Percentiles rank a stretch among this genome's conserved stretches.
Evolutionary conservation across 2,113 vertebrate genomes (phyloP).

Genomic region (Odocoileus virginianus): DNA sequence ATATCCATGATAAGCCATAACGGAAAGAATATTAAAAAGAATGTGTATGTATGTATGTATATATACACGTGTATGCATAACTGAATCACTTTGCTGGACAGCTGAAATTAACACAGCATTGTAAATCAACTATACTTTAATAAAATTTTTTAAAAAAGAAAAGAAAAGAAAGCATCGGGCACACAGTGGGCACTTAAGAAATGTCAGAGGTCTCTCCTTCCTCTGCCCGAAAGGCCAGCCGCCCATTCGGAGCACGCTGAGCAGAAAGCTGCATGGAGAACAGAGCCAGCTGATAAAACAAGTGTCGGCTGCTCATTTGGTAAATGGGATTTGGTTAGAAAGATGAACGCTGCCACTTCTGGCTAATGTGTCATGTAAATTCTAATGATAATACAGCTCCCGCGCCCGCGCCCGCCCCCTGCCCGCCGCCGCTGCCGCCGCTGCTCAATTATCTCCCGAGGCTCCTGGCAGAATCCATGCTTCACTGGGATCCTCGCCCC

Average conservation of each 20-base stretch:
- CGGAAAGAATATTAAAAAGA: background rate
- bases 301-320: constrained; percentile 71
- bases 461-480: constrained; percentile 73
- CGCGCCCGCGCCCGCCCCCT: constrained; percentile 38
- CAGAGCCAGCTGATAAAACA: constrained; percentile 56
- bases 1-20: background rate
- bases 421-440: background rate
- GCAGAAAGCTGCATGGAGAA: background rate
- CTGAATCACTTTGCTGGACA: background rate
- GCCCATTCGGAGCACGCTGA: background rate
- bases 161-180: background rate
- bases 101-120: background rate
- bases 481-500: constrained; percentile 73
- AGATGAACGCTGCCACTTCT: constrained; percentile 78
- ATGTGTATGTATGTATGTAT: background rate
- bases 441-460: constrained; percentile 79
- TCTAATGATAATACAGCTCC: constrained; percentile 76
- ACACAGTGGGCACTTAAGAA: background rate
- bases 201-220: background rate
- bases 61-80: background rate
- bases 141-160: background rate
- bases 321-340: constrained; percentile 76
- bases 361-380: constrained; percentile 81
- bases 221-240: background rate
- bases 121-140: background rate